These are phyloP conservation scores for Leptodactylus fuscus DNA, from an alignment of 2,113 vertebrate species.

Conservation along the genomic window DNA sequence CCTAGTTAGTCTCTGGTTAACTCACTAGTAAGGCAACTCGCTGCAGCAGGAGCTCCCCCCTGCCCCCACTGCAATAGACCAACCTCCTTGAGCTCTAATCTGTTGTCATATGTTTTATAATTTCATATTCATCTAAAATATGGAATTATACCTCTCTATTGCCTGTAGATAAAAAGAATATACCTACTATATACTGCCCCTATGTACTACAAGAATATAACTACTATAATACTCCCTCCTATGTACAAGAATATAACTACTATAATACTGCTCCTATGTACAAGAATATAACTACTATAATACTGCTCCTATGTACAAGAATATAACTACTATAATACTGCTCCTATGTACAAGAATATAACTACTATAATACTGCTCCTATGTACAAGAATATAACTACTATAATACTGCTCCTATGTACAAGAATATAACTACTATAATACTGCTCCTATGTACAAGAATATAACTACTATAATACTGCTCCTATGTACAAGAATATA, in stretches of 20 bases:
- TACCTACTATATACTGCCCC: not conserved
- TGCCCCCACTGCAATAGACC: too few relatives aligned
- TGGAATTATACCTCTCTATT: too few relatives aligned
- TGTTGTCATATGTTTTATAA: too few relatives aligned
- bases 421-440: slow-evolving; percentile 1
- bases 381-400: slow-evolving; percentile 14
- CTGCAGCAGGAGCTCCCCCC: too few relatives aligned
- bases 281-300: slow-evolving; percentile 7
- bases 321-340: slow-evolving; percentile 5
- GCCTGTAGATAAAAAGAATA: too few relatives aligned
- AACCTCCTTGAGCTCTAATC: too few relatives aligned
- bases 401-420: slow-evolving; percentile 5
- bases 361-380: slow-evolving; percentile 8
- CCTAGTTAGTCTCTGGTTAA: too few relatives aligned
- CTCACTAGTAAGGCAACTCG: too few relatives aligned
- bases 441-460: not conserved
- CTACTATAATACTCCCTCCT: not conserved
- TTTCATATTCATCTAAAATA: too few relatives aligned
- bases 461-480: slow-evolving; percentile 17
- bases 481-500: slow-evolving; percentile 10
- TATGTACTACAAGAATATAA: slow-evolving; percentile 15
- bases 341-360: slow-evolving; percentile 3
- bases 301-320: not conserved
- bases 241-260: too few relatives aligned
- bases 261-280: too few relatives aligned